A percentile compares a stretch with the other conserved stretches of the same genome.
These are phyloP conservation scores for Salminus brasiliensis DNA, from an alignment of 2,113 vertebrate genomes.

Conservation along the genomic window DNA sequence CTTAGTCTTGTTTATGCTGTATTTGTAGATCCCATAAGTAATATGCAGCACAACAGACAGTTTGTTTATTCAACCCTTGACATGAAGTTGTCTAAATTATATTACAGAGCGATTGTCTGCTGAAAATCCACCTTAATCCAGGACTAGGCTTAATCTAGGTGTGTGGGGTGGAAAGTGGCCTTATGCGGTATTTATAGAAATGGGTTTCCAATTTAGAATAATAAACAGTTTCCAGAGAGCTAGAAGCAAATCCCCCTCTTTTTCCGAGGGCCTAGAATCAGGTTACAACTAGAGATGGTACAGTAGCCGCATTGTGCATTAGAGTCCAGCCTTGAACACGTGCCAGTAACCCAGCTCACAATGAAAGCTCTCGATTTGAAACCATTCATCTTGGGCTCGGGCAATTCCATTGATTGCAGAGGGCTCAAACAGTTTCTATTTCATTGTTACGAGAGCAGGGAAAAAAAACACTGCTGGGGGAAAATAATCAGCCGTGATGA, in stretches of 20 bases:
- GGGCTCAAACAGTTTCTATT: not conserved
- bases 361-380: constrained; percentile 4
- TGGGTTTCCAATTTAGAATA: not conserved
- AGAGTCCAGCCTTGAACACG: not conserved
- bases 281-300: constrained; percentile 19
- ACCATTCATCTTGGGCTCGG: not conserved
- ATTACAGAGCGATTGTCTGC: not conserved
- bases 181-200: not conserved
- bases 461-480: not conserved
- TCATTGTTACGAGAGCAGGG: not conserved
- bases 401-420: not conserved
- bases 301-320: not conserved
- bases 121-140: not conserved
- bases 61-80: too few species aligned
- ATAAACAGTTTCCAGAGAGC: not conserved
- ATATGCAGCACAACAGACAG: too few species aligned
- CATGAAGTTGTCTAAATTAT: not conserved
- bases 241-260: not conserved
- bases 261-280: not conserved
- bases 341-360: not conserved
- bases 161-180: not conserved
- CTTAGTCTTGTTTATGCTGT: not conserved
- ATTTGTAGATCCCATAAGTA: not conserved
- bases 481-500: constrained; percentile 22
- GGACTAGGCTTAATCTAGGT: not conserved